phyloP scores from a whole-genome alignment of 2,888 invertebrate species.

The Drosophila villosipedis region DNA sequence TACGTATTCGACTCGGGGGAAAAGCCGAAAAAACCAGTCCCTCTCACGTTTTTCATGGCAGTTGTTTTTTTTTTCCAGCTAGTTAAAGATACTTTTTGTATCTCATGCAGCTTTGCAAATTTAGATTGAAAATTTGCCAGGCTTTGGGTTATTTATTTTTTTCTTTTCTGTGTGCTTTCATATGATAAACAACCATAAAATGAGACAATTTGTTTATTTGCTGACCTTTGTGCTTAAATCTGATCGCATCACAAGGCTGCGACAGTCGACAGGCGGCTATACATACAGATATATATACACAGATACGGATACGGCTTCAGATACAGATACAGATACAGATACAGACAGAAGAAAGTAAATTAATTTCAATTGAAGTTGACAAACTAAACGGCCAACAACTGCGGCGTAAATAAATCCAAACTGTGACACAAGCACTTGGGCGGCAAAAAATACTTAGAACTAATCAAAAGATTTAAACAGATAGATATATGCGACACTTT shows the following conservation, averaged over 20 bases:
- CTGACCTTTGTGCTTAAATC: constrained; percentile 83
- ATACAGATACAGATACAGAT: constrained; percentile 17
- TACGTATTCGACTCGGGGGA: constrained; percentile 17
- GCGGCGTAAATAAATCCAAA: constrained; percentile 77
- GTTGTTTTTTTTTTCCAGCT: constrained; percentile 17
- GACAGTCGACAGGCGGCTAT: constrained; percentile 53
- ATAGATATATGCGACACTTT: background rate
- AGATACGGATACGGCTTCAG: constrained; percentile 30
- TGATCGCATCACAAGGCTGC: constrained; percentile 83
- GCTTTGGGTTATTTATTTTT: constrained; percentile 3
- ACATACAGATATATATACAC: constrained; percentile 33
- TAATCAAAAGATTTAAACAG: constrained; percentile 40
- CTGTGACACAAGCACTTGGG: constrained; percentile 57
- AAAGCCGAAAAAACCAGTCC: constrained; percentile 45
- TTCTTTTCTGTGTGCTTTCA: constrained; percentile 7
- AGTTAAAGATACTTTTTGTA: constrained; percentile 27
- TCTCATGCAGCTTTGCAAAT: constrained; percentile 32
- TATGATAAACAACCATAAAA: constrained; percentile 59
- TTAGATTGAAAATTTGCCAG: constrained; percentile 29
- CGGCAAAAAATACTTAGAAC: constrained; percentile 44
- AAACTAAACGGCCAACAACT: constrained; percentile 70
- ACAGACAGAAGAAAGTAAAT: constrained; percentile 76
- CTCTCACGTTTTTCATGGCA: constrained; percentile 44
- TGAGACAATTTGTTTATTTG: constrained; percentile 77
- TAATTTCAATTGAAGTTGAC: constrained; percentile 81